These are phyloP conservation scores for Macaca nemestrina DNA, from an alignment of 2,113 vertebrate species.

Conservation along the genomic window DNA sequence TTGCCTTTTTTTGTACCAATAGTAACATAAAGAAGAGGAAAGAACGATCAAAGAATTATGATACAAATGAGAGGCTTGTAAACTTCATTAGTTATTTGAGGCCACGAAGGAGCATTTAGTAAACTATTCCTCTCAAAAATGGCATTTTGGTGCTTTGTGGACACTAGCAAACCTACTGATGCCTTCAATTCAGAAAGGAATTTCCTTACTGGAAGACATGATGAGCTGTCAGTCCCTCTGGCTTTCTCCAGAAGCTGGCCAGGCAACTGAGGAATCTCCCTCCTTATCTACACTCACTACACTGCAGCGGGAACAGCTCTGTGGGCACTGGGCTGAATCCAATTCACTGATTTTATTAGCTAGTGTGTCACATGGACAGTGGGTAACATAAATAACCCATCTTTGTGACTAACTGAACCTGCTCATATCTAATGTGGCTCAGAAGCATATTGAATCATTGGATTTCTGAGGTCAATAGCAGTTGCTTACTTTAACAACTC, in stretches of 20 bases:
- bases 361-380: not conserved
- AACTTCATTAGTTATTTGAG: not conserved
- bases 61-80: not conserved
- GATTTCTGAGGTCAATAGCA: not conserved
- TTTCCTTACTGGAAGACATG: not conserved
- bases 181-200: not conserved
- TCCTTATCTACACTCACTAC: fast-evolving
- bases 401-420: not conserved
- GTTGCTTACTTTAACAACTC: not conserved
- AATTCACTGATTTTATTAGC: not conserved
- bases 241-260: not conserved
- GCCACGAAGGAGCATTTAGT: not conserved
- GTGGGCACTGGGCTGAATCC: not conserved
- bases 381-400: no score
- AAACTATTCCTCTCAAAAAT: not conserved
- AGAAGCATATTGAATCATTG: fast-evolving
- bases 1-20: not conserved
- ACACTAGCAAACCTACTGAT: not conserved
- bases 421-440: not conserved
- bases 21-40: not conserved
- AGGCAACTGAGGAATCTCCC: not conserved
- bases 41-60: not conserved
- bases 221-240: not conserved
- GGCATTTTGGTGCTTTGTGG: not conserved
- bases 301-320: fast-evolving